Base-by-base conservation (phyloP, 2,113 vertebrate species). In the Phaetusa simplex region DNA sequence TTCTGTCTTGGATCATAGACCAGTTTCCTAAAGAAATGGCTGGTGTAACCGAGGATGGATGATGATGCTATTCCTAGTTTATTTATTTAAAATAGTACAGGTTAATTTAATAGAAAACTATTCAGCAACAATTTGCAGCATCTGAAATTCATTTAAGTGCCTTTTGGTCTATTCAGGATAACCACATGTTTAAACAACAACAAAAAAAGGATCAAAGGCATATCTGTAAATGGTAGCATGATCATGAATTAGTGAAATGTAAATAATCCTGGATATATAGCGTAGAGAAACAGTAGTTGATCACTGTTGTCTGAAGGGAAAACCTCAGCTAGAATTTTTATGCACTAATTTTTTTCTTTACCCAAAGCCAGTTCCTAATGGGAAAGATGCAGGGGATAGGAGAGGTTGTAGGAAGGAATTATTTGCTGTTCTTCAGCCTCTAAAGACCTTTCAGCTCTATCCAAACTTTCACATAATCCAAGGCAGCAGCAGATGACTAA, bases 401-500 rank as follows among this genome's bases (percentile, higher is more conserved):
- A 66, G 47, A 71, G 21, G 15, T 24, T 59, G 20, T 22, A 30
- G 65, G 43, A 61, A 81, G 56, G 52, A 56, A 56, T 86, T 78
- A 26, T 24, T 58, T 95, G 52, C 36, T n/a, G 27, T 71, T 84
- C 36, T 36, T 76, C 65, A 70, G 69, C 70, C 61, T 80, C 81
- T 59, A 4, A 69, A 82, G 61, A 76, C 61, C 13, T 87, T 69
- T 70, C 26, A 16, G 14, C 45, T 26, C 55, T 79, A 24, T 67
- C 65, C 82, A 93, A 74, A 91, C 62, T 93, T 65, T 27, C 30
- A 15, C 6, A 32, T 71, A 72, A 90, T 71, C 53, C 20, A 58
- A 50, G 36, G 62, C 84, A 82, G 89, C 73, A 90, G 77, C 86
- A 76, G 80, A n/a, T 87, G 94, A 94, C 73, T 65, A 76, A 95